Base-by-base conservation (phyloP, 2,113 vertebrate genomes). In the Mus pahari region DNA sequence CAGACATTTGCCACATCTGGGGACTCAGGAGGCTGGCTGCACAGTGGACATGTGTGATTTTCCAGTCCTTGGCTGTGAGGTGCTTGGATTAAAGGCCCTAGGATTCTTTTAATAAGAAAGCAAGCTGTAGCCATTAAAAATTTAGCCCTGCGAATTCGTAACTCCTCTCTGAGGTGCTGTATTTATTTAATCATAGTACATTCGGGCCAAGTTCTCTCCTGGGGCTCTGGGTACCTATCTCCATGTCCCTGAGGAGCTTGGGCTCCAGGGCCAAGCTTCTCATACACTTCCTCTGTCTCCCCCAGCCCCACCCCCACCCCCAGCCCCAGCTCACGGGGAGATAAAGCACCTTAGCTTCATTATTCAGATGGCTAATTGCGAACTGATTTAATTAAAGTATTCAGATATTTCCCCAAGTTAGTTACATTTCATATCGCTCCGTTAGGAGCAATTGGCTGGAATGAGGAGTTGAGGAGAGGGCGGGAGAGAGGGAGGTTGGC, bases 331-430 rank as follows among this genome's bases (percentile, higher is more conserved):
- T 97, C 97, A 39, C 97, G 75, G 66, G 2, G 94, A 98, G 96
- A 98, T 95, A 97, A 98, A 97, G 73, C 97, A 97, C 98, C 97
- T 97, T 96, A 97, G 97, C 90, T 98, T 98, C 98, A 98, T 98
- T 98, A 98, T 97, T 98, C 98, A 98, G 98, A 97, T 97, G 96
- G 98, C 98, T 98, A 99, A 99, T 98, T 99, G 98, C 89, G 13
- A 98, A 97, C 98, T 98, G 98, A 98, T 98, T 99, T 98, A 98
- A 99, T 98, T 98, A 99, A 99, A 98, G 98, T 39, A 98, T 94
- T 98, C 98, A 97, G 97, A 97, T 98, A 98, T 98, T 97, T 97
- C 98, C 98, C 97, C 98, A 97, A 98, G 98, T 98, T 98, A 98
- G 98, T 91, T 98, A 98, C 98, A 98, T 98, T 98, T 98, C 98